Conservation (phyloP, 2,888 invertebrate genomes). For the Dolichomitus sp. region DNA sequence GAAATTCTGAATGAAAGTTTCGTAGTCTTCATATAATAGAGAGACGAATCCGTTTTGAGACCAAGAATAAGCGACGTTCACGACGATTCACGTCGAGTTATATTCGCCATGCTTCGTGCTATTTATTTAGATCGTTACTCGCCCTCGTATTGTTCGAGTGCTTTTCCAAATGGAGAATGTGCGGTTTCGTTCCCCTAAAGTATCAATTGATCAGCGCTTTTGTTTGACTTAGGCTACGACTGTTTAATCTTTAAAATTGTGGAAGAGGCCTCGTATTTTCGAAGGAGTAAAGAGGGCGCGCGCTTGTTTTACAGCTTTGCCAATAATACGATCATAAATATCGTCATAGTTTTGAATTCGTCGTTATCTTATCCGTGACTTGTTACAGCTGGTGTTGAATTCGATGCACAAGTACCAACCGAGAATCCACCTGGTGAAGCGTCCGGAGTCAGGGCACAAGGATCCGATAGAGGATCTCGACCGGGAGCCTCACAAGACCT, state of each 20-base stretch:
- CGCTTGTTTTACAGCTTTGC: slow-evolving; percentile 2
- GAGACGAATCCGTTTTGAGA: neutral
- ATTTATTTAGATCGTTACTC: slow-evolving; percentile 27
- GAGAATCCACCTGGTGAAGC: slow-evolving; percentile 92
- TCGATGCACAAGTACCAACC: slow-evolving; percentile 96
- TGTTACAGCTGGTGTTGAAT: slow-evolving; percentile 92
- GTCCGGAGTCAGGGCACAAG: slow-evolving; percentile 88
- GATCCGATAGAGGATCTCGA: slow-evolving; percentile 90
- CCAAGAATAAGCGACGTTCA: slow-evolving; percentile 23
- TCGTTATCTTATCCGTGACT: slow-evolving; percentile 40
- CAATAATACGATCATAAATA: slow-evolving; percentile 32
- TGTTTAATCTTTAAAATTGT: slow-evolving; percentile 13
- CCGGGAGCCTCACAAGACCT: slow-evolving; percentile 92
- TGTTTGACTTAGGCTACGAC: slow-evolving; percentile 10
- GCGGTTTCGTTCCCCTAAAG: neutral
- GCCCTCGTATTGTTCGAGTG: slow-evolving; percentile 3
- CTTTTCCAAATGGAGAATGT: neutral
- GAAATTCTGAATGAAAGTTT: slow-evolving; percentile 25
- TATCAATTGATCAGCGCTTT: slow-evolving; percentile 13
- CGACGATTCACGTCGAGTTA: slow-evolving; percentile 27
- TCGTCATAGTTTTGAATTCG: slow-evolving; percentile 28
- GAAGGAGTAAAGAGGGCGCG: neutral
- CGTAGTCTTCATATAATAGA: neutral
- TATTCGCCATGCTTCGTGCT: neutral
- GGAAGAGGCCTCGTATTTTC: neutral